phyloP scores from a whole-genome alignment of 1,140 invertebrate species.

The Trachymyrmex cornetzi region DNA sequence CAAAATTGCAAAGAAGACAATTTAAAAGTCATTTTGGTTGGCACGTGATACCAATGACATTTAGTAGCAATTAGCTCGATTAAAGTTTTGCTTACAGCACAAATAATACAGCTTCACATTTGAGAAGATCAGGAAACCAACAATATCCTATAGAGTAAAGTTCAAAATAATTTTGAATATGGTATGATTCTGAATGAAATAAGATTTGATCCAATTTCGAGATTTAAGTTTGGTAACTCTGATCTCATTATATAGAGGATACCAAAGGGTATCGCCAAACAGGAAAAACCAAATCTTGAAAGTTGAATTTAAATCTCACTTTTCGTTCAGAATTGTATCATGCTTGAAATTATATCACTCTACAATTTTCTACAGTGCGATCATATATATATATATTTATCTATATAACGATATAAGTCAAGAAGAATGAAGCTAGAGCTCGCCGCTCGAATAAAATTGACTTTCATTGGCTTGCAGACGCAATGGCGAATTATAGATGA shows the following conservation, averaged over 20 bases:
- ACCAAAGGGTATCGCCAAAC: no score
- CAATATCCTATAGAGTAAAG: no score
- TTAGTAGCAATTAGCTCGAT: neutral
- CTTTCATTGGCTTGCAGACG: conserved; percentile 14
- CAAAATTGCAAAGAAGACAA: neutral
- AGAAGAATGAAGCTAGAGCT: neutral
- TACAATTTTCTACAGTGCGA: neutral
- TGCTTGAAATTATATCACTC: neutral
- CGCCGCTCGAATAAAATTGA: neutral
- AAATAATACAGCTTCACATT: conserved; percentile 7
- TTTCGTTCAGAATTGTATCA: no score
- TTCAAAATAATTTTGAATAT: no score
- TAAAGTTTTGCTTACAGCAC: neutral
- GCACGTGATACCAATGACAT: neutral
- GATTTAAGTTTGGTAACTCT: no score
- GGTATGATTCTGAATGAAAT: no score
- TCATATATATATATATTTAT: neutral
- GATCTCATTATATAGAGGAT: no score
- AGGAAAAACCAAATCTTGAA: no score
- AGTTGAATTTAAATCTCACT: no score
- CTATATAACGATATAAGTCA: conserved; percentile 5
- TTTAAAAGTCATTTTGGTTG: neutral
- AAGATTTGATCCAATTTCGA: no score
- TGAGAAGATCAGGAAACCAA: no score
- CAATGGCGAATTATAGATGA: neutral